phyloP scores from a whole-genome alignment of 2,888 invertebrate genomes.

The Drosophila nr. perissopoda region DNA sequence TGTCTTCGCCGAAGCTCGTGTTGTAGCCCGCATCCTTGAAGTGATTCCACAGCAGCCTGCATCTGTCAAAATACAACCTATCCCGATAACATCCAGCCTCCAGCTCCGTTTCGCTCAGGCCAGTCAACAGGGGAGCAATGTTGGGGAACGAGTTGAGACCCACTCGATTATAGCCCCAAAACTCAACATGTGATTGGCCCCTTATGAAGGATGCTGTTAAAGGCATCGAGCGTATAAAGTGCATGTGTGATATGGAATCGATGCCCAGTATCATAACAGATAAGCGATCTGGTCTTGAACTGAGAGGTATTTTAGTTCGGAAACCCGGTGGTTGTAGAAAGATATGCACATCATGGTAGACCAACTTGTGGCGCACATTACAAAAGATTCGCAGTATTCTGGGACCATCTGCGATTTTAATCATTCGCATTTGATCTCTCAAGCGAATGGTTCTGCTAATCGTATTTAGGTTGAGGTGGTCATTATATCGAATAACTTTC shows the following conservation, averaged over 20 bases:
- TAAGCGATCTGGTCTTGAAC: slow-evolving; percentile 59
- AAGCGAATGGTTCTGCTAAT: background rate
- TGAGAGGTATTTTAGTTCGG: no score
- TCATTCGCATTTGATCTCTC: background rate
- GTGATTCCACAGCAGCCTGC: slow-evolving; percentile 91
- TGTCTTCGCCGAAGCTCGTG: slow-evolving; percentile 86
- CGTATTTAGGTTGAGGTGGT: background rate
- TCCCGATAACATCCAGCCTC: slow-evolving; percentile 87
- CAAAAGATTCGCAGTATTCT: slow-evolving; percentile 7
- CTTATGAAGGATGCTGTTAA: slow-evolving; percentile 87
- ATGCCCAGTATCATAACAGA: slow-evolving; percentile 92
- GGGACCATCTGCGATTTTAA: background rate
- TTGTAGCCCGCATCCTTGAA: slow-evolving; percentile 89
- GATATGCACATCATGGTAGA: slow-evolving; percentile 34
- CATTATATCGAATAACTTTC: background rate
- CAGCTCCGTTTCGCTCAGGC: slow-evolving; percentile 88
- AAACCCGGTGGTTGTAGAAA: slow-evolving; percentile 1
- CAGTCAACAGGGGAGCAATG: slow-evolving; percentile 91
- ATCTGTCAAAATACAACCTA: slow-evolving; percentile 89
- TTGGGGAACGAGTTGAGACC: slow-evolving; percentile 97
- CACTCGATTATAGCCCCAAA: slow-evolving; percentile 95
- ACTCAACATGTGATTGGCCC: slow-evolving; percentile 86
- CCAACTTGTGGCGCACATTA: background rate
- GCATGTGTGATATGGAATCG: slow-evolving; percentile 93
- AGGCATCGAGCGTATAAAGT: slow-evolving; percentile 93